phyloP scores from a whole-genome alignment of 2,113 vertebrate genomes.

The Otus sunia region DNA sequence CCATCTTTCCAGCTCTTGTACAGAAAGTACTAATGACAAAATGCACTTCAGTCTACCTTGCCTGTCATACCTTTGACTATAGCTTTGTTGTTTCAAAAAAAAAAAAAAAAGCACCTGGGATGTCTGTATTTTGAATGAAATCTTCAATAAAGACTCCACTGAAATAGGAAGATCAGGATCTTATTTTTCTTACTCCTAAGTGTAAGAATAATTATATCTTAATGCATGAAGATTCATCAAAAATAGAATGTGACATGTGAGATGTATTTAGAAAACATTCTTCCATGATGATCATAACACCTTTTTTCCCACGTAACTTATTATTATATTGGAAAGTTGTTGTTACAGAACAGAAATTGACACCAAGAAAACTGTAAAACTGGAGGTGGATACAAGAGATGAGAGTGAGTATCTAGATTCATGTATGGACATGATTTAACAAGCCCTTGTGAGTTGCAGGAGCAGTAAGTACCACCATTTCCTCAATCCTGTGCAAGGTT shows the following conservation, averaged over 20 bases:
- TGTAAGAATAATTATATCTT: neutral
- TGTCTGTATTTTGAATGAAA: neutral
- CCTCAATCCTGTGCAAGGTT: neutral
- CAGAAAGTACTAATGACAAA: neutral
- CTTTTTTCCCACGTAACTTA: neutral
- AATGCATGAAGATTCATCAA: fast-evolving
- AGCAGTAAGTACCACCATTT: neutral
- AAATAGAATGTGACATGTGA: neutral
- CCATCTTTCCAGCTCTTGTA: neutral
- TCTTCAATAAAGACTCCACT: neutral
- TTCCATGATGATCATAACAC: neutral
- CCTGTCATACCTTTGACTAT: neutral
- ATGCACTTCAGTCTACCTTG: neutral
- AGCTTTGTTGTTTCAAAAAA: neutral
- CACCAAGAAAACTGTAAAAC: neutral
- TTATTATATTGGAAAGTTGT: neutral
- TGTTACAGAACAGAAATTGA: neutral
- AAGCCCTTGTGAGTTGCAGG: neutral
- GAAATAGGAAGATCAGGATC: neutral
- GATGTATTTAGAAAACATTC: neutral
- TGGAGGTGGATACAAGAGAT: neutral
- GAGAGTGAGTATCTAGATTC: neutral
- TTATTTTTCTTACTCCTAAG: neutral
- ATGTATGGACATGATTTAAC: neutral
- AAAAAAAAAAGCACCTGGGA: fast-evolving